Evolutionary conservation across 2,113 vertebrate species (phyloP).

Genomic region (Callaeas wilsoni): DNA sequence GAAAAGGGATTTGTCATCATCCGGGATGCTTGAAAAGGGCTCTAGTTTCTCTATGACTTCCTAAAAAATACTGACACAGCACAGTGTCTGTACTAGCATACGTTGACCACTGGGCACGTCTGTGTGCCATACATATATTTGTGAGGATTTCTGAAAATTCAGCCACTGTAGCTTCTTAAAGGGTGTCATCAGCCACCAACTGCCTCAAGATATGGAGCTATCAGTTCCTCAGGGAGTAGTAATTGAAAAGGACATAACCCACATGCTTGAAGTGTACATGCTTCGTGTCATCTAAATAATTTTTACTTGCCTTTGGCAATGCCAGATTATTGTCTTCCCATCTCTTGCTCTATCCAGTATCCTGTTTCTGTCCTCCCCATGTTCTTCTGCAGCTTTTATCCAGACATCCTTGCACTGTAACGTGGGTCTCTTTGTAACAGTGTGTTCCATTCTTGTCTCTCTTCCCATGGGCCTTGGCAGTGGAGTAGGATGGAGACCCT

Average conservation of each 20-base stretch:
- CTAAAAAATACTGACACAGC: not conserved
- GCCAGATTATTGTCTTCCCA: not conserved
- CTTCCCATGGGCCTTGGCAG: not conserved
- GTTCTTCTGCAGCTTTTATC: not conserved
- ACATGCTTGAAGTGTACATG: not conserved
- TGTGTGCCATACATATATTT: not conserved
- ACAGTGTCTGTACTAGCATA: not conserved
- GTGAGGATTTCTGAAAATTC: not conserved
- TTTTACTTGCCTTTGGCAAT: not conserved
- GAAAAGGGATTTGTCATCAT: not conserved
- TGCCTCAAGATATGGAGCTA: not conserved
- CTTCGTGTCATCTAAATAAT: not conserved
- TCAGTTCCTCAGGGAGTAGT: not conserved
- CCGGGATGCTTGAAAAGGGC: not conserved
- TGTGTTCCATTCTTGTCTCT: not conserved
- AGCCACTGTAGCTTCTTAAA: not conserved
- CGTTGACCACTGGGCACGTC: not conserved
- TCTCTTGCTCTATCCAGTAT: not conserved
- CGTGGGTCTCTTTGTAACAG: not conserved
- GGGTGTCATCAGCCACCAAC: not conserved
- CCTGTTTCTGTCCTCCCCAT: not conserved
- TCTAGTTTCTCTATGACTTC: not conserved
- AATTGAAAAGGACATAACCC: not conserved
- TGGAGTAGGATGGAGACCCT: constrained; percentile 61
- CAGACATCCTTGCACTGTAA: not conserved